Percentiles rank a stretch among this genome's conserved stretches.
These are phyloP conservation scores for Sylvietta virens DNA, from an alignment of 2,113 vertebrate species.

Conservation along the genomic window DNA sequence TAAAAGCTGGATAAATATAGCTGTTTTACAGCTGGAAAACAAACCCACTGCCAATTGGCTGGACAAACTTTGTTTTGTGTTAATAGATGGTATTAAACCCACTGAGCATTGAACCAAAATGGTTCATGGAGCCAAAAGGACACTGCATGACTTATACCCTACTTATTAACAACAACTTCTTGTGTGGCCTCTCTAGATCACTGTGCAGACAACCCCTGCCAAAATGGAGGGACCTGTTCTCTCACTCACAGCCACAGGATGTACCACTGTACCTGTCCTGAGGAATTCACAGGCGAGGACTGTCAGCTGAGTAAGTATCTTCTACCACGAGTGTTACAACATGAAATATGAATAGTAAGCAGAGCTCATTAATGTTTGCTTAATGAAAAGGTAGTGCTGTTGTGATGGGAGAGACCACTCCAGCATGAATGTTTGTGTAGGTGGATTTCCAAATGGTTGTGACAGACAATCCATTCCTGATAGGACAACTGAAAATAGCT, in stretches of 20 bases:
- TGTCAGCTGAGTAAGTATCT: slow-evolving; percentile 81
- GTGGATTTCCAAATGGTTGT: not conserved
- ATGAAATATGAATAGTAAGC: not conserved
- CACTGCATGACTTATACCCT: not conserved
- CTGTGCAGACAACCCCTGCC: slow-evolving; percentile 78
- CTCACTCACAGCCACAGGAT: not conserved
- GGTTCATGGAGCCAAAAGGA: not conserved
- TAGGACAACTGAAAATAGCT: slow-evolving; percentile 17
- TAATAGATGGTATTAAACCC: not conserved
- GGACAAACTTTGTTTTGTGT: not conserved
- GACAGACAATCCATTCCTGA: slow-evolving; percentile 6
- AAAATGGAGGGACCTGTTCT: slow-evolving; percentile 80
- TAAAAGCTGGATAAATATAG: not conserved
- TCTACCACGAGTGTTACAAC: not conserved
- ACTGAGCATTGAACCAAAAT: not conserved
- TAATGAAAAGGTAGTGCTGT: slow-evolving; percentile 18
- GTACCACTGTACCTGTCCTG: slow-evolving; percentile 80
- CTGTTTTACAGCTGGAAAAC: not conserved
- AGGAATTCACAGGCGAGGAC: slow-evolving; percentile 74
- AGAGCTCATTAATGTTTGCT: not conserved
- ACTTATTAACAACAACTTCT: not conserved
- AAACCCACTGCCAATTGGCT: not conserved
- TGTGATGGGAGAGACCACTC: not conserved
- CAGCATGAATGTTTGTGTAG: not conserved
- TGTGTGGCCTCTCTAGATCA: not conserved